These are phyloP conservation scores for Platyrinchus mystaceus DNA, from an alignment of 2,797 vertebrate genomes.

Conservation along the genomic window DNA sequence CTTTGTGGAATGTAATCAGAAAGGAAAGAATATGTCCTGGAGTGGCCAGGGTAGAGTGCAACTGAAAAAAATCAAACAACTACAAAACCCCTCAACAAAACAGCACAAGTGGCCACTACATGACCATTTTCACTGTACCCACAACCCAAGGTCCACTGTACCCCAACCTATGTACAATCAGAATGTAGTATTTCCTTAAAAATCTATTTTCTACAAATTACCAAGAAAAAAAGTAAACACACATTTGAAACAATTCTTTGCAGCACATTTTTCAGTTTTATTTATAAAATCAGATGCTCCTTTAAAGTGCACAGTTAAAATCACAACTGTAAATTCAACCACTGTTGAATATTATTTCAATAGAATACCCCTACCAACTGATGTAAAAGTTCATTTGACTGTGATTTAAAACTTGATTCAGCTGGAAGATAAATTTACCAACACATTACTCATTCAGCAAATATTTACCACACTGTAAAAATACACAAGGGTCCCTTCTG, in stretches of 20 bases:
- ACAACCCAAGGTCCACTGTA: not conserved
- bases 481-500: conserved; percentile 26
- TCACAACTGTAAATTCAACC: conserved; percentile 38
- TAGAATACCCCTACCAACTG: not conserved
- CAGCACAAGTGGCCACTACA: not conserved
- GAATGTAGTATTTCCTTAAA: not conserved
- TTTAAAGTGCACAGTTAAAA: conserved; percentile 57
- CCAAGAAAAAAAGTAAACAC: not conserved
- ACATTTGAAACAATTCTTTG: not conserved
- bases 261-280: conserved; percentile 40
- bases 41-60: not conserved
- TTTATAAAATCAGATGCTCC: conserved; percentile 57
- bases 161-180: not conserved
- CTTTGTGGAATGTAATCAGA: not conserved
- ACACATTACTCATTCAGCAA: not conserved
- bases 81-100: not conserved
- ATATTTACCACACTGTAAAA: conserved; percentile 22
- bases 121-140: not conserved
- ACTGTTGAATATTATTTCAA: conserved; percentile 25
- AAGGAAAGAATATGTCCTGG: not conserved
- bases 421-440: not conserved
- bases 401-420: conserved; percentile 4
- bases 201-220: not conserved
- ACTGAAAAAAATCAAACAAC: not conserved
- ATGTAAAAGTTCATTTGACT: conserved; percentile 25